phyloP scores from a whole-genome alignment of 2,888 invertebrate species.

The Cryptophagus acutangulus region DNA sequence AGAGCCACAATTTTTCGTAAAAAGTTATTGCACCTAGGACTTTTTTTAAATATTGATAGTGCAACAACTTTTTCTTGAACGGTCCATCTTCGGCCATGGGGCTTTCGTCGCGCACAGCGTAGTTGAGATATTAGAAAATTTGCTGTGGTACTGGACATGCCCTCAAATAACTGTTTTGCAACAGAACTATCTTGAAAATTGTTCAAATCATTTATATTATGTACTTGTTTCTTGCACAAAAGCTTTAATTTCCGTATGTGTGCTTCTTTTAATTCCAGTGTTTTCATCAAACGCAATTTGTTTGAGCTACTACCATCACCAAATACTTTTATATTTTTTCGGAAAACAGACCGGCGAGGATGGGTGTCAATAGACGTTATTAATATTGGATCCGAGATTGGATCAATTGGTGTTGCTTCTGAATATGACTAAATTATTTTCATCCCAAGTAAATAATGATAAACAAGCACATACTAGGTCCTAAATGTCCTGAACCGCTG shows the following conservation, averaged over 20 bases:
- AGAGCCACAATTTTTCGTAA: constrained; percentile 10
- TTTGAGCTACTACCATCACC: too few relatives aligned
- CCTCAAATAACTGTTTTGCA: constrained; percentile 12
- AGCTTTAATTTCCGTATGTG: constrained; percentile 15
- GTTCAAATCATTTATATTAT: constrained; percentile 10
- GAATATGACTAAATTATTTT: too few relatives aligned
- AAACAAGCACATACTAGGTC: too few relatives aligned
- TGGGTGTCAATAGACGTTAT: too few relatives aligned
- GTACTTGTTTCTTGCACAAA: constrained; percentile 7
- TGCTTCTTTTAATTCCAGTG: constrained; percentile 12
- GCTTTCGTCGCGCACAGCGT: constrained; percentile 7
- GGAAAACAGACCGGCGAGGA: too few relatives aligned
- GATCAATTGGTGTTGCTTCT: too few relatives aligned
- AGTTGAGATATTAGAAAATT: constrained; percentile 18
- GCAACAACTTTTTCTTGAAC: constrained; percentile 14
- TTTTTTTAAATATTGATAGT: constrained; percentile 13
- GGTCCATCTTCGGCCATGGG: constrained; percentile 12
- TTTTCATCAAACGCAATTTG: constrained; percentile 10
- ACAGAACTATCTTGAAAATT: too few relatives aligned
- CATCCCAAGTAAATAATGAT: too few relatives aligned
- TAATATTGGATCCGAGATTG: too few relatives aligned
- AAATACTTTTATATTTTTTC: too few relatives aligned
- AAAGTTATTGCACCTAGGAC: constrained; percentile 15
- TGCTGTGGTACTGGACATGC: too few relatives aligned
- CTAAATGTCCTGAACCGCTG: too few relatives aligned